These are phyloP conservation scores for Rhagium mordax DNA, from an alignment of 2,888 invertebrate genomes.

Conservation along the genomic window DNA sequence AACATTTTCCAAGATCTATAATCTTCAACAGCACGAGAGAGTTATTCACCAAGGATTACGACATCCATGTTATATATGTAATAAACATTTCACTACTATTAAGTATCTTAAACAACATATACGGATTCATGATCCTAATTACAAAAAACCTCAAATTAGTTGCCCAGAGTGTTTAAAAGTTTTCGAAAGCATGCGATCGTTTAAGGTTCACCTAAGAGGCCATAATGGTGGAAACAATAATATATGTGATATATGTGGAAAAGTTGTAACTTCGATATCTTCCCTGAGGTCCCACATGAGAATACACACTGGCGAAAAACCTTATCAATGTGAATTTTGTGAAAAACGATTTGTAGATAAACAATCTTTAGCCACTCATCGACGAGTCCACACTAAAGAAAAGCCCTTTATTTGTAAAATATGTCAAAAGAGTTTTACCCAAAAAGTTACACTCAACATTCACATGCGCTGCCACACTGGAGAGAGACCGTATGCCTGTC, in stretches of 20 bases:
- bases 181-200: background rate
- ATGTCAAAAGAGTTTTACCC: slow-evolving; percentile 73
- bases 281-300: slow-evolving; percentile 69
- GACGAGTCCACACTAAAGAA: slow-evolving; percentile 54
- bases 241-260: slow-evolving; percentile 68
- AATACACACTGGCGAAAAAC: slow-evolving; percentile 35
- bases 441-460: slow-evolving; percentile 71
- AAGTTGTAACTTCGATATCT: slow-evolving; percentile 60
- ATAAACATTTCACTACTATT: slow-evolving; percentile 51
- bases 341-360: slow-evolving; percentile 65
- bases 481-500: slow-evolving; percentile 62
- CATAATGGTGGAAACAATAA: slow-evolving; percentile 38
- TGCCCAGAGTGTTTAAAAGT: slow-evolving; percentile 41
- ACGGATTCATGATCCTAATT: slow-evolving; percentile 50
- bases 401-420: slow-evolving; percentile 73
- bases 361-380: slow-evolving; percentile 67
- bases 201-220: slow-evolving; percentile 50
- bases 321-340: slow-evolving; percentile 61
- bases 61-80: slow-evolving; percentile 47
- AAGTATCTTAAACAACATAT: slow-evolving; percentile 51
- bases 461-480: slow-evolving; percentile 68
- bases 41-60: slow-evolving; percentile 4
- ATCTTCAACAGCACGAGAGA: background rate
- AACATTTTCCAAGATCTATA: background rate
- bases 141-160: slow-evolving; percentile 35